phyloP scores from a whole-genome alignment of 1,140 invertebrate genomes.

The Trichogramma pretiosum region DNA sequence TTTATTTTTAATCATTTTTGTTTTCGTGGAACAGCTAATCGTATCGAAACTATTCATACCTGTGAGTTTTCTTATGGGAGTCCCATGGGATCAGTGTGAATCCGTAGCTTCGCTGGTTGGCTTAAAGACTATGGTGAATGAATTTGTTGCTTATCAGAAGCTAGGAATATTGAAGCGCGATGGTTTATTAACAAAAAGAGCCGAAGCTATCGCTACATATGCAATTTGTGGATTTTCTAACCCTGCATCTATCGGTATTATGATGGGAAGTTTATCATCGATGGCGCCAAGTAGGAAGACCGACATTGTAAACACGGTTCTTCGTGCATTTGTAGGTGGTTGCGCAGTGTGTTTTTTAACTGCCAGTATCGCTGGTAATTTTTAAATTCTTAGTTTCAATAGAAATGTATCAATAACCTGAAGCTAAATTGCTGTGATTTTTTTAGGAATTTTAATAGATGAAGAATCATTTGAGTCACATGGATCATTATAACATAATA shows the following conservation, averaged over 20 bases:
- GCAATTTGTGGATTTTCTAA: constrained; percentile 93
- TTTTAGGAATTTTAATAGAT: constrained; percentile 21
- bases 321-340: constrained; percentile 78
- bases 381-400: background rate
- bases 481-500: background rate
- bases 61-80: constrained; percentile 68
- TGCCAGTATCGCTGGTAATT: constrained; percentile 77
- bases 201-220: constrained; percentile 78
- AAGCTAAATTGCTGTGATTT: no score
- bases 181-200: constrained; percentile 51
- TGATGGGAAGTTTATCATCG: constrained; percentile 67
- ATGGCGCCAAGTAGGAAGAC: constrained; percentile 67
- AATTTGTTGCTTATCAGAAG: constrained; percentile 79
- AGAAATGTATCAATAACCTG: no score
- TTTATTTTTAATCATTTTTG: background rate
- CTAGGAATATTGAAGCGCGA: constrained; percentile 56
- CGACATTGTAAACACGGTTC: constrained; percentile 59
- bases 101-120: constrained; percentile 73
- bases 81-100: constrained; percentile 66
- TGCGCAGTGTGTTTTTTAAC: constrained; percentile 82
- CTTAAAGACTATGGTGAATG: constrained; percentile 80
- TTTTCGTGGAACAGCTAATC: constrained; percentile 58
- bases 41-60: constrained; percentile 80
- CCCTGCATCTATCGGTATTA: constrained; percentile 77
- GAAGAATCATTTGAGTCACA: constrained; percentile 16